Conservation (phyloP, 2,797 vertebrate genomes). For the Malurus splendens region DNA sequence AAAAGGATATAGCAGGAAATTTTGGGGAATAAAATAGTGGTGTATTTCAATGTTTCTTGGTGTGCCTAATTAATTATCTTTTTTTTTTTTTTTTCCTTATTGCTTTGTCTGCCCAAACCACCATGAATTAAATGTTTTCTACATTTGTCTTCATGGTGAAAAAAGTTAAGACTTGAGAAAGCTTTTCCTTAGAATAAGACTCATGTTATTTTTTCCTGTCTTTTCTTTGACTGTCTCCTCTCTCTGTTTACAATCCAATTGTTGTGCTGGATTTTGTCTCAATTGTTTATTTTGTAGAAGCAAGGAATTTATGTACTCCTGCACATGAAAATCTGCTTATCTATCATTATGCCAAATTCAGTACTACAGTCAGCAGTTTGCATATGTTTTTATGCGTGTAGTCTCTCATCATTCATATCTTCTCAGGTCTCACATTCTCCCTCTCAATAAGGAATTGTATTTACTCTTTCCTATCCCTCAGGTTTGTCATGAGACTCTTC, state of each 20-base stretch:
- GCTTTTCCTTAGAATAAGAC: neutral
- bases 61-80: neutral
- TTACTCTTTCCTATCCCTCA: neutral
- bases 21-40: neutral
- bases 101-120: neutral
- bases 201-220: neutral
- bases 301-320: neutral
- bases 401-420: neutral
- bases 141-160: neutral
- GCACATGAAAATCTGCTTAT: neutral
- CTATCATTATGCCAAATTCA: neutral
- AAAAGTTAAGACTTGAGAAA: neutral
- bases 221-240: neutral
- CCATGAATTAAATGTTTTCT: neutral
- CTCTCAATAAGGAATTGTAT: neutral
- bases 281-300: neutral
- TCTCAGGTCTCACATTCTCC: neutral
- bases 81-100: accelerated
- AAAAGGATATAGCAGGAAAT: neutral
- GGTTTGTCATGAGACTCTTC: neutral
- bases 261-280: neutral
- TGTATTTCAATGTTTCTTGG: neutral
- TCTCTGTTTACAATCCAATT: neutral
- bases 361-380: neutral
- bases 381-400: neutral